Evolutionary conservation across 2,888 invertebrate genomes (phyloP).

Genomic region (Priocnemis perturbator): DNA sequence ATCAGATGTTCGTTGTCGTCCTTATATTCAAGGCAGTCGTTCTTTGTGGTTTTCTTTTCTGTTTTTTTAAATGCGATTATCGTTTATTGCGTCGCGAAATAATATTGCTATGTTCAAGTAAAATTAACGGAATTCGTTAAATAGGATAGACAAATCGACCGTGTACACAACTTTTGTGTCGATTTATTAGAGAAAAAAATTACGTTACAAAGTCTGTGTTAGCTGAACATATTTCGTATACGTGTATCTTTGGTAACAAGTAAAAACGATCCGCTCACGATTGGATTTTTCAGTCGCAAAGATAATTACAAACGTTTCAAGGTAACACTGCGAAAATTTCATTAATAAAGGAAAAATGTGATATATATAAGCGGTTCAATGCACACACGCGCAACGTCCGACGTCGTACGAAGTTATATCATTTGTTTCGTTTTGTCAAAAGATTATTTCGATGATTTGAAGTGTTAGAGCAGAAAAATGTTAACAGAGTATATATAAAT

Average conservation of each 20-base stretch:
- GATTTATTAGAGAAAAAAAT: too few species aligned
- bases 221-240: too few species aligned
- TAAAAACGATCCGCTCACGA: too few species aligned
- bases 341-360: background rate
- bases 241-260: too few species aligned
- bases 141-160: too few species aligned
- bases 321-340: background rate
- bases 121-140: background rate
- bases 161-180: too few species aligned
- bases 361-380: slow-evolving; percentile 4
- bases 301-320: too few species aligned
- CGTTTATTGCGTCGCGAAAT: background rate
- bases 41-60: slow-evolving; percentile 14
- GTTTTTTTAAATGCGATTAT: slow-evolving; percentile 15
- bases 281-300: too few species aligned
- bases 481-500: background rate
- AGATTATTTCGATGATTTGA: background rate
- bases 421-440: too few species aligned
- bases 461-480: background rate
- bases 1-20: slow-evolving; percentile 33
- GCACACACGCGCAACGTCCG: too few species aligned
- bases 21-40: slow-evolving; percentile 22
- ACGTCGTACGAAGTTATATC: too few species aligned
- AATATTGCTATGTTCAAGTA: slow-evolving; percentile 6
- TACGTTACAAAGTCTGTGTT: too few species aligned